These are phyloP conservation scores for Bombus difficillimus DNA, from an alignment of 1,140 invertebrate genomes.

Conservation along the genomic window DNA sequence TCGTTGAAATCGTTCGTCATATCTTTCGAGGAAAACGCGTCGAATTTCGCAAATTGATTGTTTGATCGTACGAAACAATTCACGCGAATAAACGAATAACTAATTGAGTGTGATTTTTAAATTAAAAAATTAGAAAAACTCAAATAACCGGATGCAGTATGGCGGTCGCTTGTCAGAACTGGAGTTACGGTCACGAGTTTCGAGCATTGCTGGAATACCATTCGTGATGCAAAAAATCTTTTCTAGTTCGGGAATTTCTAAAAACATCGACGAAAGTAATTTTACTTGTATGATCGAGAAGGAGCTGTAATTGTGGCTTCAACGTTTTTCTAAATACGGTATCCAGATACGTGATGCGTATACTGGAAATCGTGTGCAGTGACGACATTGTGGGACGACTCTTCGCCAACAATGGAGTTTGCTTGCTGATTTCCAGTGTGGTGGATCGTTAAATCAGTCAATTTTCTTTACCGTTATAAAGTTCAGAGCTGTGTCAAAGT, in stretches of 20 bases:
- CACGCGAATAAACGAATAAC: not conserved
- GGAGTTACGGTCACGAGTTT: slow-evolving; percentile 42
- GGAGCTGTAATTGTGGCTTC: not conserved
- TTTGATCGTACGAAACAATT: not conserved
- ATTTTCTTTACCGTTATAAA: not conserved
- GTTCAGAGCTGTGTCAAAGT: not conserved
- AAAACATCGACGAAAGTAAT: not conserved
- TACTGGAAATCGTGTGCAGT: slow-evolving; percentile 54
- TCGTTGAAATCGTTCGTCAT: slow-evolving; percentile 16
- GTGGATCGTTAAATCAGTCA: not conserved
- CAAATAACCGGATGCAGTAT: slow-evolving; percentile 78
- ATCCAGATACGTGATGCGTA: not conserved
- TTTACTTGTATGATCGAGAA: not conserved
- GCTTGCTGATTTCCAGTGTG: slow-evolving; percentile 29
- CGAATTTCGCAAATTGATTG: not conserved
- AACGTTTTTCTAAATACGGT: not conserved
- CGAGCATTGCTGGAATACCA: not conserved
- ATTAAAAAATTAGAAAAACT: slow-evolving; percentile 14
- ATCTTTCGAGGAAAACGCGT: not conserved
- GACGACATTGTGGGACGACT: slow-evolving; percentile 50
- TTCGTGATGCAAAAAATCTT: not conserved
- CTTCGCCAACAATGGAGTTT: slow-evolving; percentile 48
- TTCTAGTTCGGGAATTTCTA: not conserved
- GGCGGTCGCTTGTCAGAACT: slow-evolving; percentile 78
- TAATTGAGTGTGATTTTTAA: not conserved